Evolutionary conservation across 1,140 invertebrate species (phyloP).

Genomic region (Drosophila navojoa): DNA sequence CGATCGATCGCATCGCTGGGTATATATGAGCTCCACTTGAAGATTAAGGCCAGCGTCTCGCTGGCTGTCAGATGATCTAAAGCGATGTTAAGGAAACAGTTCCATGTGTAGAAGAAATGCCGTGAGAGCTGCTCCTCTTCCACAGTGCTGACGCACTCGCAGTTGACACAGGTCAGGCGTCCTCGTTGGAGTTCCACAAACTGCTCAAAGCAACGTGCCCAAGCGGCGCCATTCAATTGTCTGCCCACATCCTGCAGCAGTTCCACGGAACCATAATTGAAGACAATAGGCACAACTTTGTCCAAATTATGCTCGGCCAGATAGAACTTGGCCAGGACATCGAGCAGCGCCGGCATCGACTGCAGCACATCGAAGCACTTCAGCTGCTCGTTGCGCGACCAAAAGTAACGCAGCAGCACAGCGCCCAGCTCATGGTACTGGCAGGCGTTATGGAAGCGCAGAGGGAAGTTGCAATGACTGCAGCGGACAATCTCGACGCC

Average conservation of each 20-base stretch:
- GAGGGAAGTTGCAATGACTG: conserved; percentile 71
- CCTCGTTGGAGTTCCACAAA: conserved; percentile 78
- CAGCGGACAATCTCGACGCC: conserved; percentile 67
- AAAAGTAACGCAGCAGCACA: conserved; percentile 74
- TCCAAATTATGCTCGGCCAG: conserved; percentile 75
- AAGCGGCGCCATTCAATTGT: conserved; percentile 59
- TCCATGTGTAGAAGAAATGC: conserved; percentile 82
- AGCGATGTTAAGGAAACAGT: conserved; percentile 77
- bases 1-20: conserved; percentile 82
- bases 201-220: conserved; percentile 78
- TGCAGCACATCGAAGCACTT: conserved; percentile 80
- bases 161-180: conserved; percentile 71
- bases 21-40: conserved; percentile 81
- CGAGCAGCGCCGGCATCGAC: conserved; percentile 71
- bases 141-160: conserved; percentile 67
- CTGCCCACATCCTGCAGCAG: conserved; percentile 69
- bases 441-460: conserved; percentile 74
- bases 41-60: conserved; percentile 73
- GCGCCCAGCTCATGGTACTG: conserved; percentile 76
- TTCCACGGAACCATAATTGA: conserved; percentile 75
- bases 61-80: conserved; percentile 68
- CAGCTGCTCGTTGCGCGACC: conserved; percentile 80
- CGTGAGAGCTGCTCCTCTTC: conserved; percentile 72
- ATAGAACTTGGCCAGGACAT: conserved; percentile 79
- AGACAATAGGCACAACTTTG: conserved; percentile 74